Base-by-base conservation (phyloP, 2,888 invertebrate species). In the Pandemis cinnamomeana region DNA sequence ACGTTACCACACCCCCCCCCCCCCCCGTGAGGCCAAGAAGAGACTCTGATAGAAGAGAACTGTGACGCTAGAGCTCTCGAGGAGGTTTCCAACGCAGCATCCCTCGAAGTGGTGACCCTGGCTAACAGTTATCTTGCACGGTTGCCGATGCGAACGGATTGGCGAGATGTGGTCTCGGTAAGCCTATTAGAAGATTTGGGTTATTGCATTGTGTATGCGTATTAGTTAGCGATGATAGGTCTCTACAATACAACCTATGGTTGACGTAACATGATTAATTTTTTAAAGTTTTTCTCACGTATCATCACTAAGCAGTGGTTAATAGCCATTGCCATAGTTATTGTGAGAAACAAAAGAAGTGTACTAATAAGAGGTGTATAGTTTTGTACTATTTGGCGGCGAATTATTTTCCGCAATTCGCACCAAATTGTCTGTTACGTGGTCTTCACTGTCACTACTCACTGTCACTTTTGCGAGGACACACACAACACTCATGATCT, bases 141-240 rank as follows among this genome's bases (percentile, higher is more conserved):
- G 79, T 76, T 78, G 78, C 78, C 76, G 78, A 75, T 77, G 72
- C 71, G 36, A 71, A 71, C 78, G 76, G 78, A 77, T 77, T 75
- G 77, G 73, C 75, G 71, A 81, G 83, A 85, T 84, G 84, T 84
- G 78, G 83, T 85, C 77, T 81, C 71, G 67, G 71, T 83, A 83
- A 83, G 83, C 84, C 81, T 83, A 85, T 85, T 85, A 82, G 80
- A 80, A 82, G 82, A 84, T 84, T 81, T 80, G 78, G 80, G 82
- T 81, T 83, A 76, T 76, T 78, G 76, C 76, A 80, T 78, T 80
- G 80, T 82, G 66, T 69, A 76, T 75, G 68, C 77, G 76, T 73
- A 70, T 73, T 69, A 71, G 70, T 70, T 69, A 66, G 46, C 66
- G 73, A 67, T 71, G 73, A 76, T 67, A 63, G 71, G 61, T 48